These are phyloP conservation scores for Adelphocoris suturalis DNA, from an alignment of 2,888 invertebrate genomes.

Conservation along the genomic window DNA sequence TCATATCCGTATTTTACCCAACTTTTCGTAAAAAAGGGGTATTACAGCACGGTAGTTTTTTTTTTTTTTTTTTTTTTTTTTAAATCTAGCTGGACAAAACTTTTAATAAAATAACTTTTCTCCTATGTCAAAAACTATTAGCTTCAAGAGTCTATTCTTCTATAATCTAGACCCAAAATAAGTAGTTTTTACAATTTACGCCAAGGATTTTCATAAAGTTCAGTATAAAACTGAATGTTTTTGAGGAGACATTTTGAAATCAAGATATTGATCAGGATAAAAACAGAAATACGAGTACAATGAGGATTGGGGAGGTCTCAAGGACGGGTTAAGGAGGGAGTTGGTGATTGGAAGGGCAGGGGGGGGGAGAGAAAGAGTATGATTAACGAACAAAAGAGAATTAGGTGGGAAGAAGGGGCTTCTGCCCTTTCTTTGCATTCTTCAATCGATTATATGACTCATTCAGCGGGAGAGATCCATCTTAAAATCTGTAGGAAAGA, in stretches of 20 bases:
- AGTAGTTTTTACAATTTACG: too few relatives aligned
- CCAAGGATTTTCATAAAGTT: too few relatives aligned
- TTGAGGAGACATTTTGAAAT: constrained; percentile 31
- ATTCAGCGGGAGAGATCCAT: constrained; percentile 57
- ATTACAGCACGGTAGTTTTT: too few relatives aligned
- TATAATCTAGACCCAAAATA: too few relatives aligned
- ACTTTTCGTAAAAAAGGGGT: too few relatives aligned
- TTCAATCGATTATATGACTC: constrained; percentile 69
- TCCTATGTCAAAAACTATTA: too few relatives aligned
- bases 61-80: too few relatives aligned
- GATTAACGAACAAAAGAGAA: constrained; percentile 67
- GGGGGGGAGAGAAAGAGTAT: neutral
- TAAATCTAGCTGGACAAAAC: too few relatives aligned
- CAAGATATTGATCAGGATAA: constrained; percentile 52
- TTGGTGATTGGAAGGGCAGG: neutral
- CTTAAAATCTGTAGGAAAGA: constrained; percentile 41
- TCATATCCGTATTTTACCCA: too few relatives aligned
- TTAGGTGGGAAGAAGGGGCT: constrained; percentile 33
- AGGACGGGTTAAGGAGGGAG: constrained; percentile 29
- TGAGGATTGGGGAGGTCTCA: neutral
- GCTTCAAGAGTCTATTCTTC: too few relatives aligned
- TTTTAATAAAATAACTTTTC: too few relatives aligned
- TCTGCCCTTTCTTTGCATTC: constrained; percentile 65
- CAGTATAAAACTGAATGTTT: neutral
- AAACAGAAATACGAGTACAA: constrained; percentile 50